Percentiles rank a stretch among this genome's conserved stretches.
Evolutionary conservation across 1,140 invertebrate species (phyloP).

Genomic region (Zaprionus vittiger): DNA sequence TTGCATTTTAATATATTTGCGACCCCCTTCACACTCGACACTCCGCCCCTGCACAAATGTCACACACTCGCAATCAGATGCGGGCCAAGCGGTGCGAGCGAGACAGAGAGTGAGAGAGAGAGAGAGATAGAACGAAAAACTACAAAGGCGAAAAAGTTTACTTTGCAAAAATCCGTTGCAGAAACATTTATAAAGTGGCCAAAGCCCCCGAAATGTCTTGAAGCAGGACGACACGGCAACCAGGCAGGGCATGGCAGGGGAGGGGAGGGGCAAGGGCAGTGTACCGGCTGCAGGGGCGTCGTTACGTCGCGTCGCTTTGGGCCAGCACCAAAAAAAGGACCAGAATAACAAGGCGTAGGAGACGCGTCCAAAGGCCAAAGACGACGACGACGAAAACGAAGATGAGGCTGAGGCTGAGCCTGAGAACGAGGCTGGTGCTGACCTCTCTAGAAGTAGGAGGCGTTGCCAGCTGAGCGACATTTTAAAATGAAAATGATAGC

Average conservation of each 20-base stretch:
- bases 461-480: slow-evolving; percentile 69
- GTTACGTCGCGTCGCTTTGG: slow-evolving; percentile 8
- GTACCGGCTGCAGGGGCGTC: slow-evolving; percentile 3
- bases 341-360: slow-evolving; percentile 53
- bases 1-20: slow-evolving; percentile 83
- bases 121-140: slow-evolving; percentile 43
- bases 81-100: slow-evolving; percentile 56
- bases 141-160: slow-evolving; percentile 83
- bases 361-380: slow-evolving; percentile 6
- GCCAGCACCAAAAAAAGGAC: slow-evolving; percentile 43
- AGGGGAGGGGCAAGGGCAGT: background rate
- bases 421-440: slow-evolving; percentile 37
- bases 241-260: background rate
- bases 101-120: background rate
- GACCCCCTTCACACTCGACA: background rate
- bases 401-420: background rate
- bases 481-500: slow-evolving; percentile 83
- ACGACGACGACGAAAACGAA: background rate
- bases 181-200: slow-evolving; percentile 82
- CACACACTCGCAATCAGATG: slow-evolving; percentile 79
- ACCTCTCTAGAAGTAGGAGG: slow-evolving; percentile 49
- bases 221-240: slow-evolving; percentile 18
- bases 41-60: slow-evolving; percentile 55
- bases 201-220: slow-evolving; percentile 47
- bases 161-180: slow-evolving; percentile 81